These are phyloP conservation scores for Phocoena sinus DNA, from an alignment of 2,113 vertebrate species.

Conservation along the genomic window DNA sequence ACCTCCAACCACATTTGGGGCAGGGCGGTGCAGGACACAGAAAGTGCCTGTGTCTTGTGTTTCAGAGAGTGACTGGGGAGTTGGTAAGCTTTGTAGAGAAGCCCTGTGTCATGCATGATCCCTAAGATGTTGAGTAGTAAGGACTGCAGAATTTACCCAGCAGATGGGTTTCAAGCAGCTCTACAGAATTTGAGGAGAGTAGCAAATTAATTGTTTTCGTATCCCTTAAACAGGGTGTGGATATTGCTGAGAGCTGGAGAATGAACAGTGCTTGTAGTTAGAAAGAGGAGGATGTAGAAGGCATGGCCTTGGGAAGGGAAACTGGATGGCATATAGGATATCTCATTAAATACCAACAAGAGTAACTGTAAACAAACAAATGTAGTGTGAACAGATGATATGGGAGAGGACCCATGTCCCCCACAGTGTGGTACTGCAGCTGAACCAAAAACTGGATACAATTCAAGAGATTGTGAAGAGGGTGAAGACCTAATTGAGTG, in stretches of 20 bases:
- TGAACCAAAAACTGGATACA: not conserved
- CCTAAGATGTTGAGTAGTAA: not conserved
- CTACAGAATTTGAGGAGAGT: not conserved
- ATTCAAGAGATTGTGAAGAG: not conserved
- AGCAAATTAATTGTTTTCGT: not conserved
- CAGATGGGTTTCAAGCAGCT: not conserved
- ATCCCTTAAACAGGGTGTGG: not conserved
- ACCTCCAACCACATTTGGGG: not conserved
- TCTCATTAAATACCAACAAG: not conserved
- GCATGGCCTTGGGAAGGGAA: not conserved
- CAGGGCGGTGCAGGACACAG: not conserved
- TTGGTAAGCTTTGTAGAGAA: not conserved
- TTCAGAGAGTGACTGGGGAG: not conserved
- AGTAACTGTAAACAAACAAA: not conserved
- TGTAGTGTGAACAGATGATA: not conserved
- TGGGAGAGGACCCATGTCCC: fast-evolving
- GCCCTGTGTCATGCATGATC: not conserved
- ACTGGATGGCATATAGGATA: not conserved
- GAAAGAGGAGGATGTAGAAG: not conserved
- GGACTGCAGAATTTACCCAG: not conserved
- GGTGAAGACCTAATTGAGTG: not conserved
- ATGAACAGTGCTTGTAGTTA: not conserved
- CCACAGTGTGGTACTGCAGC: not conserved
- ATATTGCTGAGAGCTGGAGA: not conserved
- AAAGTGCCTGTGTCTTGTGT: not conserved